A percentile compares a stretch with the other conserved stretches of the same genome.
Conservation (phyloP, 1,140 invertebrate genomes). For the Musca domestica region DNA sequence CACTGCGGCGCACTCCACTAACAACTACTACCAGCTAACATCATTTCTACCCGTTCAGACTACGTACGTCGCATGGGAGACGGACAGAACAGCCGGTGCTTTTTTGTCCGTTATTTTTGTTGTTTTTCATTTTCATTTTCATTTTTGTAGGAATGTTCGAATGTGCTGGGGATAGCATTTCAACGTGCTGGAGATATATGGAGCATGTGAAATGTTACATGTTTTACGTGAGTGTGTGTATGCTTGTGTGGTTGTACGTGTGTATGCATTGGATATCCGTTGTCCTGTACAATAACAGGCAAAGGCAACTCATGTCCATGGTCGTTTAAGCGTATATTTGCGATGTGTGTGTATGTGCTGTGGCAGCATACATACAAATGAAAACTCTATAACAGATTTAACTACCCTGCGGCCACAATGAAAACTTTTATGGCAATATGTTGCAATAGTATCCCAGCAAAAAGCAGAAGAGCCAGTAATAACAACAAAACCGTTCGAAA, state of each 20-base stretch:
- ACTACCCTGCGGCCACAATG: slow-evolving; percentile 21
- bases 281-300: slow-evolving; percentile 15
- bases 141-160: slow-evolving; percentile 3
- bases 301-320: slow-evolving; percentile 14
- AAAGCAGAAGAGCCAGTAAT: background rate
- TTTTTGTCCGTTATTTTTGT: background rate
- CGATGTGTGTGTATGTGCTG: background rate
- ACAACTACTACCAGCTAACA: background rate
- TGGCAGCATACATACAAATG: slow-evolving; percentile 1
- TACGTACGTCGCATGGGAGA: no score
- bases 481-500: slow-evolving; percentile 2
- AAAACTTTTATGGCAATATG: slow-evolving; percentile 20
- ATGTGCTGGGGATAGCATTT: slow-evolving; percentile 19
- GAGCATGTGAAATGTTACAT: slow-evolving; percentile 18
- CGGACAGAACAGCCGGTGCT: no score
- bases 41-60: background rate
- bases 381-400: slow-evolving; percentile 15
- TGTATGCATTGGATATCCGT: slow-evolving; percentile 12
- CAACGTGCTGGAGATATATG: slow-evolving; percentile 14
- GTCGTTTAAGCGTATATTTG: no score
- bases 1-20: slow-evolving; percentile 8
- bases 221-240: background rate
- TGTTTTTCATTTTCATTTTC: background rate
- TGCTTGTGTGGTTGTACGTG: background rate
- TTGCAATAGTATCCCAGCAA: slow-evolving; percentile 18